Evolutionary conservation across 2,888 invertebrate genomes (phyloP), one percentile per base, ranked within the genome.

Genomic region (Carcina quercana): DNA sequence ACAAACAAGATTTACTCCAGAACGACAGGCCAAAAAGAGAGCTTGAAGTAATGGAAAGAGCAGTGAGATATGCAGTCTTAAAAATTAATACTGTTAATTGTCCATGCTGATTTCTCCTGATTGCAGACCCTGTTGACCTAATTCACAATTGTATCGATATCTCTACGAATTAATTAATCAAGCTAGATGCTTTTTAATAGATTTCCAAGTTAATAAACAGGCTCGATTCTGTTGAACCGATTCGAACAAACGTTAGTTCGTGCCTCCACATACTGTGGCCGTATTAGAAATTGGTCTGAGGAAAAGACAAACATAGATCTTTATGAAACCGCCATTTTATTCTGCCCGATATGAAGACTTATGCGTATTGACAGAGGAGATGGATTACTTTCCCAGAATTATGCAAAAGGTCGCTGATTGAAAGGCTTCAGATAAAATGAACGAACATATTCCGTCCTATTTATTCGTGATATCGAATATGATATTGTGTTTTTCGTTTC

Each of bases 391-490:
- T 32, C 34, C 42, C 38, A 42, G 38, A 53, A 53, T 57, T 53
- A 55, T 53, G 48, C 45, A 45, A 47, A 53, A 45, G 41, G 15
- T 40, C 35, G 35, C 28, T 33, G 28, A 34, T 25, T 28, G 30
- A 25, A 37, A 39, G 37, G 42, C 31, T 43, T 45, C 32, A 34
- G 38, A 20, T 38, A 35, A 46, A 47, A 43, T 14, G 27, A 28
- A 42, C 31, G 29, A 32, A 38, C 25, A 43, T 46, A 42, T 45
- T 42, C 43, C 14, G 42, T 25, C 31, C 35, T 34, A n/a, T n/a
- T n/a, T 37, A 36, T 48, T 15, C 50, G 46, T 56, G 59, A 50
- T 53, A 40, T 43, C 43, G 52, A 53, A 57, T 59, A 51, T 35
- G 14, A 34, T 43, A 45, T 44, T 33, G 24, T 35, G 28, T 44